Percentiles rank a stretch among this genome's conserved stretches.
Evolutionary conservation across 2,888 invertebrate genomes (phyloP).

Genomic region (Malacosoma neustria): DNA sequence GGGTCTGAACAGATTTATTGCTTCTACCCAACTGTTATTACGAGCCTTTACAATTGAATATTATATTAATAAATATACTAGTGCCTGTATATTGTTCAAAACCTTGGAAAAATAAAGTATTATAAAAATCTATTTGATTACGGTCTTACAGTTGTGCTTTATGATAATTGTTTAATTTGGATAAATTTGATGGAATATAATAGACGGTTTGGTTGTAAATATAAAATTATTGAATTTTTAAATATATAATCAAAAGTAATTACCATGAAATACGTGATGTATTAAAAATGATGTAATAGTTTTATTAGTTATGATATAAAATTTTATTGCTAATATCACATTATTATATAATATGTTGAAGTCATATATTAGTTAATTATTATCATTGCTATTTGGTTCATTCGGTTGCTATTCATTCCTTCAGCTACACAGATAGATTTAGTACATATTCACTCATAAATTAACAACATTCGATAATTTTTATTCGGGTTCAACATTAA

Average conservation of each 20-base stretch:
- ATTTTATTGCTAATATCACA: too few relatives aligned
- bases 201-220: neutral
- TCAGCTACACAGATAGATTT: too few relatives aligned
- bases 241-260: neutral
- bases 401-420: too few relatives aligned
- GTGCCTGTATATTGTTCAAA: conserved; percentile 18
- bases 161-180: neutral
- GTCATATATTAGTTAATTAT: too few relatives aligned
- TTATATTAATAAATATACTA: conserved; percentile 40
- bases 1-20: conserved; percentile 43
- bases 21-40: conserved; percentile 41
- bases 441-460: too few relatives aligned
- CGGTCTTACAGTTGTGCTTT: neutral
- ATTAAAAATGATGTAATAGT: too few relatives aligned
- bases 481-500: too few relatives aligned
- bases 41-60: conserved; percentile 46
- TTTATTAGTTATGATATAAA: too few relatives aligned
- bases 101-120: too few relatives aligned
- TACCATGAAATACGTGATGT: neutral
- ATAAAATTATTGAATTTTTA: neutral
- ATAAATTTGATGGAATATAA: neutral
- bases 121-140: neutral
- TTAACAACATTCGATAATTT: too few relatives aligned
- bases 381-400: too few relatives aligned
- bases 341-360: too few relatives aligned